Evolutionary conservation across 2,113 vertebrate species (phyloP).

Genomic region (Pollimyrus isidori): DNA sequence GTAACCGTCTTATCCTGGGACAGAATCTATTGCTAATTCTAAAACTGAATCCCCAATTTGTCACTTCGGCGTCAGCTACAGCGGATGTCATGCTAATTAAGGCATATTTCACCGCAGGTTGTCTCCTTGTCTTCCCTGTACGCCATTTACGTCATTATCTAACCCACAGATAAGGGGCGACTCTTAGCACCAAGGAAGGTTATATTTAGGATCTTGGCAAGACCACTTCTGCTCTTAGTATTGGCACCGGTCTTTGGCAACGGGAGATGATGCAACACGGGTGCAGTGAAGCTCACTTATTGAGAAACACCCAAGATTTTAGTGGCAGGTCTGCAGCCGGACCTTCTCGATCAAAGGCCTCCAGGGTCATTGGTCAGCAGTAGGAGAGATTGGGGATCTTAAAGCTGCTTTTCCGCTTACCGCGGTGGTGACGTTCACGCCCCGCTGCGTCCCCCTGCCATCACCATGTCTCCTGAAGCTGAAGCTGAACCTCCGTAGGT

Average conservation of each 20-base stretch:
- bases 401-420: background rate
- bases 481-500: background rate
- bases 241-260: background rate
- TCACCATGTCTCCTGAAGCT: background rate
- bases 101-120: background rate
- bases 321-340: background rate
- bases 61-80: too few species aligned
- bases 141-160: background rate
- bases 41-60: too few species aligned
- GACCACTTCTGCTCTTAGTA: background rate
- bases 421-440: background rate
- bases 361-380: background rate
- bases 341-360: background rate
- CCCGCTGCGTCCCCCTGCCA: background rate
- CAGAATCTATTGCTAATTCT: too few species aligned
- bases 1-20: too few species aligned
- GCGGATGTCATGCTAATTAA: too few species aligned
- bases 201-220: background rate
- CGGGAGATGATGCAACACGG: background rate
- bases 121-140: background rate
- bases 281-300: background rate
- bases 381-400: background rate
- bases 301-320: background rate
- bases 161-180: background rate
- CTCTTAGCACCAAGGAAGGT: background rate